Evolutionary conservation across 1,140 invertebrate genomes (phyloP).

Genomic region (Bursaphelenchus mucronatus): DNA sequence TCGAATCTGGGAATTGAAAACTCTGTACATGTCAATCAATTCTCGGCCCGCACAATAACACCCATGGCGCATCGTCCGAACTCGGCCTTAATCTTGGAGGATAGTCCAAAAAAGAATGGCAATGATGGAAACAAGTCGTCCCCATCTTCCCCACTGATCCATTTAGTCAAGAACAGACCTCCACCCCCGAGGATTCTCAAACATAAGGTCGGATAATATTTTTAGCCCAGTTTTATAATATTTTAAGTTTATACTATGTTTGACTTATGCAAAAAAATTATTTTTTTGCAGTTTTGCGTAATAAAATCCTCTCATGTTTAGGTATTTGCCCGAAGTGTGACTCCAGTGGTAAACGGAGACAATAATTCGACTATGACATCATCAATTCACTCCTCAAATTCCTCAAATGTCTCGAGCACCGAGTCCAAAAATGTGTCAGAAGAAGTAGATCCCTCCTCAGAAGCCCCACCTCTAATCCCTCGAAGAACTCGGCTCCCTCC

Average conservation of each 20-base stretch:
- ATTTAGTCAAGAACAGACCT: conserved; percentile 22
- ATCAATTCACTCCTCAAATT: too few relatives aligned
- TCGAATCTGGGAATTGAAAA: conserved; percentile 25
- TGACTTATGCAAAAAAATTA: too few relatives aligned
- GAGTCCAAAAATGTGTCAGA: too few relatives aligned
- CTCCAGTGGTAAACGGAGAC: too few relatives aligned
- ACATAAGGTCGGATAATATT: not conserved
- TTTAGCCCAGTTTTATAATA: too few relatives aligned
- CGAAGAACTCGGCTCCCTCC: not conserved
- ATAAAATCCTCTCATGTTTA: too few relatives aligned
- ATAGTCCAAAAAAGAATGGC: conserved; percentile 17
- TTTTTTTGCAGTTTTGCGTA: too few relatives aligned
- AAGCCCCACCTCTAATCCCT: conserved; percentile 15
- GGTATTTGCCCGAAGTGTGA: too few relatives aligned
- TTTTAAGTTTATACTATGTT: conserved; percentile 1
- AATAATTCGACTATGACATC: too few relatives aligned
- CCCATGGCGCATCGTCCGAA: conserved; percentile 30
- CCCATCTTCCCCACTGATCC: conserved; percentile 1
- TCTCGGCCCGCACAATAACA: conserved; percentile 7
- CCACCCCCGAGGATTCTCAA: conserved; percentile 18
- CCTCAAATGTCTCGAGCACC: too few relatives aligned
- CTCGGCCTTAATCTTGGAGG: conserved; percentile 18
- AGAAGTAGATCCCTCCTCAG: not conserved
- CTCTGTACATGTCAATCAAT: conserved; percentile 22
- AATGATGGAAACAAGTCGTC: conserved; percentile 4